Evolutionary conservation across 2,797 vertebrate genomes (phyloP), one percentile per base, ranked within the genome.

Genomic region (Hybognathus amarus): DNA sequence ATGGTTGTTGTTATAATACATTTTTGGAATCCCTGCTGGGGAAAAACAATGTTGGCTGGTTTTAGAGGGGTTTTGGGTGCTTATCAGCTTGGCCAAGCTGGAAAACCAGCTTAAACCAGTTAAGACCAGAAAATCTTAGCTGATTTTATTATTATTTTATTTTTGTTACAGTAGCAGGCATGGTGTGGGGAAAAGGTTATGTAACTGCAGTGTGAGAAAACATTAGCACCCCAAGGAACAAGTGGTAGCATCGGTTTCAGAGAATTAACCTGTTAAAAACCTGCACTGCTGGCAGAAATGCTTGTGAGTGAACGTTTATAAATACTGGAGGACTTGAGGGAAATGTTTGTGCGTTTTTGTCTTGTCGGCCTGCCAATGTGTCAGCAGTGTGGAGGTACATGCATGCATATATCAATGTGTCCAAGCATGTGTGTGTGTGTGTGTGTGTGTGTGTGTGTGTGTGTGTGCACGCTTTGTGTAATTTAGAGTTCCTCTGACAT

Each of bases 401-500:
- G 52, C 82, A 61, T 83, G 83, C 67, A 73, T 71, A 42, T 50
- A 77, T 75, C 20, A 45, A 22, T 79, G 42, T 82, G 61, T 74
- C 69, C 66, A 47, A 50, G 33, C 82, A 36, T 24, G 56, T 73
- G 70, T 66, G 61, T 67, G 36, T 82, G 83, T 89, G 17, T 50
- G 47, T 15, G 47, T 17, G 18, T 8, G 18, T 9, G 54, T 24
- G 54, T 13, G 22, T 50, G 47, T 15, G 47, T 17, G 18, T 8
- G 18, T 9, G 54, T 24, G 54, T 13, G 22, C 13, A 0, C 5
- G 12, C 45, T 47, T 50, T 79, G 63, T 73, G 77, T 83, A 86
- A 85, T 80, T 86, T 80, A 83, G 83, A 78, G 80, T 67, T 86
- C 66, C 33, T 74, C 85, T 88, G 78, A 80, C 85, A 87, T 85